phyloP scores from a whole-genome alignment of 2,113 vertebrate genomes.

The Garra rufa region DNA sequence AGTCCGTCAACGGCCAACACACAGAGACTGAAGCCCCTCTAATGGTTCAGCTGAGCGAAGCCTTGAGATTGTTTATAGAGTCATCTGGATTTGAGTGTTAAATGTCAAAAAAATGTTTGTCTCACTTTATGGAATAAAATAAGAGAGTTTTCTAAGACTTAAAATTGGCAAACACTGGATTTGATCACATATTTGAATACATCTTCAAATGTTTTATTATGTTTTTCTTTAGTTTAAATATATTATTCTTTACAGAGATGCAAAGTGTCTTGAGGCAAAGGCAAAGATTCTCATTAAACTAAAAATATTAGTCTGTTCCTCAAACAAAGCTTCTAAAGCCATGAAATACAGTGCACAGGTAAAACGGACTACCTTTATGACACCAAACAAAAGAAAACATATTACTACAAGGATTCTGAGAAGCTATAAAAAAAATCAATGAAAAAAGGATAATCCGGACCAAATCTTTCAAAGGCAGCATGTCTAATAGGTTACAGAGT shows the following conservation, averaged over 20 bases:
- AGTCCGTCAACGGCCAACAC: slow-evolving; percentile 50
- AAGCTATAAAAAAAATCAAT: slow-evolving; percentile 31
- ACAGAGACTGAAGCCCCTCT: slow-evolving; percentile 41
- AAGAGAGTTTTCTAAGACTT: slow-evolving; percentile 54
- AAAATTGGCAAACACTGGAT: slow-evolving; percentile 45
- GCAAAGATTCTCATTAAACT: neutral
- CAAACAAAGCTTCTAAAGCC: neutral
- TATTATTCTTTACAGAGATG: neutral
- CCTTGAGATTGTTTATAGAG: slow-evolving; percentile 51
- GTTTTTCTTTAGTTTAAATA: too few relatives aligned
- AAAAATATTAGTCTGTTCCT: neutral
- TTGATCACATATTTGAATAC: neutral
- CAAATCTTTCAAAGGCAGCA: neutral
- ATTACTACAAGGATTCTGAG: slow-evolving; percentile 4
- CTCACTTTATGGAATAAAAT: slow-evolving; percentile 42
- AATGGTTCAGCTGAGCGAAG: slow-evolving; percentile 13
- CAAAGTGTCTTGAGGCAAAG: neutral
- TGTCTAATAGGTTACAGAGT: neutral
- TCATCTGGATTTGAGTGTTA: slow-evolving; percentile 34
- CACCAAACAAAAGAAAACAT: neutral
- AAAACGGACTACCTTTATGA: neutral
- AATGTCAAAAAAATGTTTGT: slow-evolving; percentile 53
- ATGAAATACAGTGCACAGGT: neutral
- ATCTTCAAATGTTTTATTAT: neutral
- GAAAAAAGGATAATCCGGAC: neutral